Evolutionary conservation across 2,888 invertebrate genomes (phyloP).

Genomic region (Apantesis nais): DNA sequence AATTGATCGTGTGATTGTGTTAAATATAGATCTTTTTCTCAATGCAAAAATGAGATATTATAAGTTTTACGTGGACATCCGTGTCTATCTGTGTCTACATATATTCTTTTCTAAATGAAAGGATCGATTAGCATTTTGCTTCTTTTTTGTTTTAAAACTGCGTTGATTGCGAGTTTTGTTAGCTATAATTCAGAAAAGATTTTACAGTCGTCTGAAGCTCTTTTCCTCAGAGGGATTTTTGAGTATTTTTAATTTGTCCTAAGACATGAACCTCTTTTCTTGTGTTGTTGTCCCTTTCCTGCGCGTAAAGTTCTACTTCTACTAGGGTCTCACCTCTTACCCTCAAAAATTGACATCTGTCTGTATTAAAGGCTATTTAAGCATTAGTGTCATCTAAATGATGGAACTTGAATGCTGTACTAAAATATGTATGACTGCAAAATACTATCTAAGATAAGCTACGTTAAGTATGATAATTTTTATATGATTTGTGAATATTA

Average conservation of each 20-base stretch:
- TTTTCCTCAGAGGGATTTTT: neutral
- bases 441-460: neutral
- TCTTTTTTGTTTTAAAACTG: neutral
- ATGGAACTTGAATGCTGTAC: neutral
- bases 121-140: neutral
- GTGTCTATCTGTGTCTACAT: neutral
- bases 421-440: neutral
- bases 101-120: neutral
- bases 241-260: neutral
- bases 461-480: neutral
- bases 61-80: neutral
- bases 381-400: neutral
- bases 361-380: neutral
- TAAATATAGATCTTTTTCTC: constrained; percentile 14
- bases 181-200: no score
- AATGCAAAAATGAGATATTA: neutral
- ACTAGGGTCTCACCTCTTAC: neutral
- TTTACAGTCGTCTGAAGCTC: no score
- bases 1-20: constrained; percentile 37
- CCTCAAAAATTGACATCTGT: no score
- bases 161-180: no score
- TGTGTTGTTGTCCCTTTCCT: no score
- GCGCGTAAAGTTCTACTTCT: neutral
- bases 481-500: neutral
- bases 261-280: no score